A percentile compares a stretch with the other conserved stretches of the same genome.
Evolutionary conservation across 2,113 vertebrate genomes (phyloP).

Genomic region (Colossoma macropomum): DNA sequence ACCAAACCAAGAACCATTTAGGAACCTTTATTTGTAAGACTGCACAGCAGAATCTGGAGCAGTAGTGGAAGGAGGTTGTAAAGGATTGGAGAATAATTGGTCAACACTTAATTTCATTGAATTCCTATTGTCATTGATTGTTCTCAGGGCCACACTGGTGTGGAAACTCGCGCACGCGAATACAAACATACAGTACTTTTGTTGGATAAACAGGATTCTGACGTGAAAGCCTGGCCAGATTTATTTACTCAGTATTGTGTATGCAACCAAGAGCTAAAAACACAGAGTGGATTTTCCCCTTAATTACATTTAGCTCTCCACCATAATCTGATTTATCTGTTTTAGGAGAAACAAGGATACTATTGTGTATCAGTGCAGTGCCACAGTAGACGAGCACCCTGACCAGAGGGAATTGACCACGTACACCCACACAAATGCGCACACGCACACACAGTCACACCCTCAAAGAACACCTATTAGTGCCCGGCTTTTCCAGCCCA

Average conservation of each 20-base stretch:
- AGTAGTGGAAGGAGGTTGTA: background rate
- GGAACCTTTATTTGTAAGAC: background rate
- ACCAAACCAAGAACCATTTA: background rate
- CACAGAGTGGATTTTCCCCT: background rate
- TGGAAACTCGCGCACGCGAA: background rate
- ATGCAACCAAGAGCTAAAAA: background rate
- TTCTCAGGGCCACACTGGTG: background rate
- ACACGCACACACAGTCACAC: background rate
- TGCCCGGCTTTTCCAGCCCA: too few relatives aligned
- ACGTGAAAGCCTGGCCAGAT: background rate
- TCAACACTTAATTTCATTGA: background rate
- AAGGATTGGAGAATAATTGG: background rate
- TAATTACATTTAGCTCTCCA: constrained; percentile 15
- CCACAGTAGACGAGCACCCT: background rate
- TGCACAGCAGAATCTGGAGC: background rate
- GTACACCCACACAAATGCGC: background rate
- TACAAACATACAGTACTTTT: background rate
- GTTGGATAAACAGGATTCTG: background rate
- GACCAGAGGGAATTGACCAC: background rate
- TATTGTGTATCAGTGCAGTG: constrained; percentile 2
- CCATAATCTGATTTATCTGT: constrained; percentile 16
- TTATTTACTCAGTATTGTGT: background rate
- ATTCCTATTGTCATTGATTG: background rate
- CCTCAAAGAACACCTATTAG: background rate
- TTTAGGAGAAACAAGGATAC: background rate